These are phyloP conservation scores for Pollenia angustigena DNA, from an alignment of 2,888 invertebrate genomes.

Conservation along the genomic window DNA sequence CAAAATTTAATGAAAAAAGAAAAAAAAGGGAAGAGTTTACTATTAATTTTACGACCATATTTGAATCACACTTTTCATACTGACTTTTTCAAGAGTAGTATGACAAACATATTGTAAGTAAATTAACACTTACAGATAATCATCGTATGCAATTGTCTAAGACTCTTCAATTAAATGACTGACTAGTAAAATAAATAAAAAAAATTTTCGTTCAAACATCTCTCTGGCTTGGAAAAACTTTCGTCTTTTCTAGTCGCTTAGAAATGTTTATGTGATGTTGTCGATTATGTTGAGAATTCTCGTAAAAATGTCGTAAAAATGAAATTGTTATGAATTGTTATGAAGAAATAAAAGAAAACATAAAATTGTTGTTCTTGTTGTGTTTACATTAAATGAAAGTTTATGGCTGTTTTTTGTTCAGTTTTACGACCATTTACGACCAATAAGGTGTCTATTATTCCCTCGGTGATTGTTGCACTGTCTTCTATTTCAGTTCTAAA, in stretches of 20 bases:
- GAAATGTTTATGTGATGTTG: background rate
- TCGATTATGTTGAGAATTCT: constrained; percentile 76
- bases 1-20: background rate
- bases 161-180: background rate
- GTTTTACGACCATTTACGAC: constrained; percentile 63
- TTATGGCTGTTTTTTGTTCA: constrained; percentile 41
- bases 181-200: background rate
- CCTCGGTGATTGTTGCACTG: constrained; percentile 49
- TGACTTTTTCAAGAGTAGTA: background rate
- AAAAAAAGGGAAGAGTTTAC: background rate
- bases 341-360: constrained; percentile 67
- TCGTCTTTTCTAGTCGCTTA: background rate
- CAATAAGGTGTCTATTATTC: constrained; percentile 46
- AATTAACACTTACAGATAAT: too few species aligned
- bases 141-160: too few species aligned
- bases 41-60: background rate
- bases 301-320: constrained; percentile 72
- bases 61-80: background rate
- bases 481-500: constrained; percentile 37
- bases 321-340: constrained; percentile 69
- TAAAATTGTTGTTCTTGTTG: constrained; percentile 52
- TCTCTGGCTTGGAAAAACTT: background rate
- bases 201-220: too few species aligned
- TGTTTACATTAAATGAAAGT: constrained; percentile 21
- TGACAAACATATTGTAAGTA: background rate